Base-by-base conservation (phyloP, 2,888 invertebrate species). In the Imbricaverruca yamaguchii region DNA sequence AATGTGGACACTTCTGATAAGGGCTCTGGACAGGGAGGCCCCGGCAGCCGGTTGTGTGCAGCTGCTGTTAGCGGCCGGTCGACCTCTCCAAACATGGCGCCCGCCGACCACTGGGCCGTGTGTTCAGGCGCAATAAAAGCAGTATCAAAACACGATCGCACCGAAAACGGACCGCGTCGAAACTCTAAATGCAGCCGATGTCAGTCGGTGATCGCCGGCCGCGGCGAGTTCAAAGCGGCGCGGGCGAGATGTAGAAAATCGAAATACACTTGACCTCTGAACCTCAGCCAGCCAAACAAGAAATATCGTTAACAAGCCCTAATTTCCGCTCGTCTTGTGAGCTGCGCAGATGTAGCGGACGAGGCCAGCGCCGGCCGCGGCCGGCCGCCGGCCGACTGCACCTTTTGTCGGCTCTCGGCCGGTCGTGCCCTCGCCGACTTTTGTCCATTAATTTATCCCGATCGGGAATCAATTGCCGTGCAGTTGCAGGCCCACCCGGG, bases 251-350 rank as follows among this genome's bases (percentile, higher is more conserved):
- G 74, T 74, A 74, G 74, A 74, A 74, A 74, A 74, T 9, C 74
- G 15, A 74, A 74, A 74, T 74, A 74, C 74, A 55, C 53, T 74
- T 74, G 74, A 74, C 21, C 74, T 55, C 53, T 53, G 55, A 55
- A 53, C 74, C 25, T 21, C 53, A 3, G 21, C 6, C 74, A 21
- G 74, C 21, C 74, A 21, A 18, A 53, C 74, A 55, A 74, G 74
- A 74, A 74, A 55, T 74, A 74, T 74, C 55, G 74, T 74, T 74
- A 74, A 74, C 74, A 74, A 74, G 74, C 74, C 74, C 74, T 74
- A 74, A 74, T 74, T 74, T 55, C 21, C 8, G 23, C 74, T 55
- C 21, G 53, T 18, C 53, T 74, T 74, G 53, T 55, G 55, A 55
- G 18, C 53, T 18, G 53, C 21, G 53, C 6, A 13, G 53, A 9